A percentile compares a stretch with the other conserved stretches of the same genome.
Conservation (phyloP, 2,888 invertebrate species). For the Blastobasis lacticolella region DNA sequence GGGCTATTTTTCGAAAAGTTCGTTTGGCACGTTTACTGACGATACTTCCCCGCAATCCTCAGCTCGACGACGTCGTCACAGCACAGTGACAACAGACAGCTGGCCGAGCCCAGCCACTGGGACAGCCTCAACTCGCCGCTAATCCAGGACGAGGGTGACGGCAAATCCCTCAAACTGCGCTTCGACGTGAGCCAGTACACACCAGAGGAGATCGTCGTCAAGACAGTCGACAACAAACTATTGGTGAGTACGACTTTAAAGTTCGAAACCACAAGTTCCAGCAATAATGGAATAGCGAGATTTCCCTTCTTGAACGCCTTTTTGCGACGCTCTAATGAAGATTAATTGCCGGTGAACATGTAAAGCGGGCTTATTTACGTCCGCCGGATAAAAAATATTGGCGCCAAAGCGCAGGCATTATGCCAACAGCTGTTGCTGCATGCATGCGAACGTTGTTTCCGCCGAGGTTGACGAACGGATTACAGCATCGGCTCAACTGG, state of each 20-base stretch:
- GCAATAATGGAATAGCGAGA: too few species aligned
- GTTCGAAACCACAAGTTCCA: too few species aligned
- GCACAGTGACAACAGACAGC: slow-evolving; percentile 75
- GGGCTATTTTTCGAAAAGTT: too few species aligned
- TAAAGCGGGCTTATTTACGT: slow-evolving; percentile 34
- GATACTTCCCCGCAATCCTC: slow-evolving; percentile 15
- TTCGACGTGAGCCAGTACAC: slow-evolving; percentile 98
- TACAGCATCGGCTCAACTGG: slow-evolving; percentile 1
- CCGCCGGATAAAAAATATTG: slow-evolving; percentile 28
- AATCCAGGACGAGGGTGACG: slow-evolving; percentile 95
- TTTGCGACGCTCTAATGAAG: slow-evolving; percentile 36
- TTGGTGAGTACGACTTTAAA: slow-evolving; percentile 76
- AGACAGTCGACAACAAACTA: slow-evolving; percentile 98
- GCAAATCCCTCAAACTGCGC: slow-evolving; percentile 93
- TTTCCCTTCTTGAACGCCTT: slow-evolving; percentile 6
- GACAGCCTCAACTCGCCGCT: slow-evolving; percentile 93
- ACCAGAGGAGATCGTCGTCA: slow-evolving; percentile 97
- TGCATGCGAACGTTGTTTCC: slow-evolving; percentile 26
- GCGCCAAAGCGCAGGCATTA: slow-evolving; percentile 38
- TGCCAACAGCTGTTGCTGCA: slow-evolving; percentile 43
- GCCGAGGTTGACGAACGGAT: slow-evolving; percentile 34
- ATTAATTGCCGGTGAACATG: slow-evolving; percentile 38
- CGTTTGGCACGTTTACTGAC: too few species aligned
- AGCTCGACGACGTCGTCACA: slow-evolving; percentile 79
- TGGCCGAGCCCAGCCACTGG: slow-evolving; percentile 81